These are phyloP conservation scores for Cydia splendana DNA, from an alignment of 1,140 invertebrate species.

Conservation along the genomic window DNA sequence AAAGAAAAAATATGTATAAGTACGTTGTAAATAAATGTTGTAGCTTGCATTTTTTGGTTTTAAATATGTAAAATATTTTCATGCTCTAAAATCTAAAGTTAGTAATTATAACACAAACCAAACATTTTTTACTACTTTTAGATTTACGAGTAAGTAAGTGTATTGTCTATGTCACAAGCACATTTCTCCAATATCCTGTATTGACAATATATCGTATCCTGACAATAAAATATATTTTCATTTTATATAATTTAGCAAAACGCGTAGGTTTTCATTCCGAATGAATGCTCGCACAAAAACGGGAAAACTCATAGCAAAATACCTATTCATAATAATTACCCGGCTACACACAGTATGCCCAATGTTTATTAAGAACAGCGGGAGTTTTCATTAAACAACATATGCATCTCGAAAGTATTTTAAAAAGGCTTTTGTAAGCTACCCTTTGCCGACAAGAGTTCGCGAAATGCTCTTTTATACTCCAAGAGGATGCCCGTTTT, in stretches of 20 bases:
- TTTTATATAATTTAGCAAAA: background rate
- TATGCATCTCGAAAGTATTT: conserved; percentile 72
- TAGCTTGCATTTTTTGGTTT: no score
- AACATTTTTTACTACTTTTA: no score
- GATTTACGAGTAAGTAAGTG: no score
- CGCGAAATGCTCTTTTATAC: conserved; percentile 74
- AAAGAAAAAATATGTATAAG: background rate
- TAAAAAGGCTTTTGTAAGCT: conserved; percentile 73
- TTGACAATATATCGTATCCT: no score
- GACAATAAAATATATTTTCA: background rate
- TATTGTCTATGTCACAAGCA: no score
- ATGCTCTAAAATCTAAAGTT: no score
- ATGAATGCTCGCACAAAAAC: conserved; percentile 20
- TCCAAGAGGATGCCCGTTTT: conserved; percentile 63
- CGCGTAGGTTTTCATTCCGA: background rate
- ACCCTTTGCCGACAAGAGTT: conserved; percentile 62
- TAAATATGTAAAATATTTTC: no score
- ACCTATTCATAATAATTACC: conserved; percentile 51
- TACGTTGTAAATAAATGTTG: no score
- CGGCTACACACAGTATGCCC: conserved; percentile 43
- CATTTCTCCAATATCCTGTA: background rate
- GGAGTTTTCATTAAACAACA: conserved; percentile 55
- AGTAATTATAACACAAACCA: no score
- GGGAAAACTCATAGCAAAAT: conserved; percentile 34
- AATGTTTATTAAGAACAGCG: conserved; percentile 59